Evolutionary conservation across 2,888 invertebrate species (phyloP).

Genomic region (Clitarchus hookeri): DNA sequence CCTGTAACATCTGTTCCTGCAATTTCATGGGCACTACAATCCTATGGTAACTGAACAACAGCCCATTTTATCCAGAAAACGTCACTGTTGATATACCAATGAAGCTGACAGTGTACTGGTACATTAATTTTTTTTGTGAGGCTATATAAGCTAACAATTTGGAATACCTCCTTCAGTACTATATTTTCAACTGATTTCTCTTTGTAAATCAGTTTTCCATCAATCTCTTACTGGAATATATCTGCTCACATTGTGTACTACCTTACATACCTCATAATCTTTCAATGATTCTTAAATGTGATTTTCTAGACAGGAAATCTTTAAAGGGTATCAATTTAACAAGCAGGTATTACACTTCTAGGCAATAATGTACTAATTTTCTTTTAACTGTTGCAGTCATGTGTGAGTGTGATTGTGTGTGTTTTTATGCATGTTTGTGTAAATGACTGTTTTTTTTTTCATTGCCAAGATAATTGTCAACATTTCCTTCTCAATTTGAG

Average conservation of each 20-base stretch:
- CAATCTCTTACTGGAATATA: not conserved
- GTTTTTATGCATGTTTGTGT: not conserved
- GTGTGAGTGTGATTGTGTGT: conserved; percentile 24
- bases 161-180: not conserved
- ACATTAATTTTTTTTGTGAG: too few species aligned
- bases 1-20: not conserved
- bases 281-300: too few species aligned
- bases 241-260: not conserved
- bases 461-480: conserved; percentile 27
- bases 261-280: too few species aligned
- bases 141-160: too few species aligned
- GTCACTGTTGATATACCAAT: not conserved
- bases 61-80: not conserved
- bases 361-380: too few species aligned
- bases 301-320: too few species aligned
- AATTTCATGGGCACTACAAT: not conserved
- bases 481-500: conserved; percentile 47
- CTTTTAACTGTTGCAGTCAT: conserved; percentile 24
- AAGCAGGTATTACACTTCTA: too few species aligned
- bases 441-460: too few species aligned
- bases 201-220: not conserved
- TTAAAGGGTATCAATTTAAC: too few species aligned
- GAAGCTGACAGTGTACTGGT: not conserved
- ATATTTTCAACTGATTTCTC: not conserved
- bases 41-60: not conserved